Conservation (phyloP, 2,888 invertebrate species). For the Pollenia angustigena region DNA sequence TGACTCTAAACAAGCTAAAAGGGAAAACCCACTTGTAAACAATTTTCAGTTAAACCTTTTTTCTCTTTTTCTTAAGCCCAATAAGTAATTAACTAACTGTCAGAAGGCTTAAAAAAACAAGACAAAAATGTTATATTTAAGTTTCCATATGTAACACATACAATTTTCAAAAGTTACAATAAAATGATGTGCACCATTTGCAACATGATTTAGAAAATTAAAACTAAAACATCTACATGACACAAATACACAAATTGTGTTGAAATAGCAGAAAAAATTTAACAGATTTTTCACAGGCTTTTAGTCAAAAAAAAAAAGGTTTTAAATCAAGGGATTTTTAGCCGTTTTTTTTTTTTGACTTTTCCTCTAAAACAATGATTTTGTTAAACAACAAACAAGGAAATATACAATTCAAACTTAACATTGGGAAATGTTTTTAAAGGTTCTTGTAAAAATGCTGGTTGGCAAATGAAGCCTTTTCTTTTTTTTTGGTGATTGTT, state of each 20-base stretch:
- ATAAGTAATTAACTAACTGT: constrained; percentile 50
- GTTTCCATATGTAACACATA: neutral
- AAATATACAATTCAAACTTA: constrained; percentile 47
- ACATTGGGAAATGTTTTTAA: constrained; percentile 43
- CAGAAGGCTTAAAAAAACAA: constrained; percentile 20
- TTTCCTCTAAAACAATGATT: constrained; percentile 46
- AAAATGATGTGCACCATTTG: constrained; percentile 62
- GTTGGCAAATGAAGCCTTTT: constrained; percentile 34
- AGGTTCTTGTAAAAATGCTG: constrained; percentile 58
- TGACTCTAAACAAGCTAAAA: constrained; percentile 7
- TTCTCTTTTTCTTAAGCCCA: too few relatives aligned
- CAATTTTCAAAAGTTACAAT: constrained; percentile 9
- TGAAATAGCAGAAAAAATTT: constrained; percentile 7
- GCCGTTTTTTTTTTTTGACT: constrained; percentile 13
- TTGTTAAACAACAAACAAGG: constrained; percentile 44
- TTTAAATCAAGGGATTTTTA: constrained; percentile 48
- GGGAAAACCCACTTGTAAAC: constrained; percentile 1
- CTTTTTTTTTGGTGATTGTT: constrained; percentile 6
- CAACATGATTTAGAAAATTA: constrained; percentile 57
- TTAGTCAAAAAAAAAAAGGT: constrained; percentile 24
- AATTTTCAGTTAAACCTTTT: neutral
- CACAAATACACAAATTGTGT: constrained; percentile 29
- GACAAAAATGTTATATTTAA: neutral
- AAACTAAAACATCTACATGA: constrained; percentile 47
- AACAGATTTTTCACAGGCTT: constrained; percentile 63